Base-by-base conservation (phyloP, 2,888 invertebrate genomes). In the Limnephilus rhombicus region DNA sequence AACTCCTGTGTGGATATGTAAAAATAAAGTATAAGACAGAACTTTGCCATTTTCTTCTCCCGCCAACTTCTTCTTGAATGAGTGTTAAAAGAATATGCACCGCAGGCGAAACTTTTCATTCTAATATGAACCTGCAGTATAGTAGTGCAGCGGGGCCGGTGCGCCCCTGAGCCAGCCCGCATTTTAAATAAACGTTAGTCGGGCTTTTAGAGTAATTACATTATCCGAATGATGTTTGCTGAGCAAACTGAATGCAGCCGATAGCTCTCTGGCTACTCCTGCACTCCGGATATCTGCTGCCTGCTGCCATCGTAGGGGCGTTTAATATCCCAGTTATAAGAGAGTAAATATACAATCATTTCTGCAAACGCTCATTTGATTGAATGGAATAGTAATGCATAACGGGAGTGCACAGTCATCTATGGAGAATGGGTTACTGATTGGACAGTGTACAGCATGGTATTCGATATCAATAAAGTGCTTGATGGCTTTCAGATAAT, bases 141-240 rank as follows among this genome's bases (percentile, higher is more conserved):
- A 37, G 37, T 37, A 24, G 7, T 3, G 7, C 37, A 31, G 31
- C 31, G 12, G 82, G 34, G 82, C 13, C 68, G n/a, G 86, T 45
- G 49, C 37, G n/a, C 86, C 45, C 41, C 86, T 81, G 80, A 80
- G 80, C 45, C 45, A 53, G 90, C 81, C 37, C 53, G 80, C 90
- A 80, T 90, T 92, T 91, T 89, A 92, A 92, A 92, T 92, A 92
- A 89, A 91, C 92, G 88, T 96, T 96, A 96, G 95, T 95, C 94
- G 94, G 94, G 95, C 96, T 96, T 96, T 96, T 95, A 96, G 95
- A 95, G 95, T 96, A 96, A 96, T 96, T 96, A 95, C 95, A 94
- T 95, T 94, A 95, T 95, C 53, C 89, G 90, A 85, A 86, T 90
- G 89, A 93, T 93, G 92, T 93, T 93, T 93, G 93, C 85, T 34